Base-by-base conservation (phyloP, 2,797 vertebrate genomes). In the Merluccius polli region DNA sequence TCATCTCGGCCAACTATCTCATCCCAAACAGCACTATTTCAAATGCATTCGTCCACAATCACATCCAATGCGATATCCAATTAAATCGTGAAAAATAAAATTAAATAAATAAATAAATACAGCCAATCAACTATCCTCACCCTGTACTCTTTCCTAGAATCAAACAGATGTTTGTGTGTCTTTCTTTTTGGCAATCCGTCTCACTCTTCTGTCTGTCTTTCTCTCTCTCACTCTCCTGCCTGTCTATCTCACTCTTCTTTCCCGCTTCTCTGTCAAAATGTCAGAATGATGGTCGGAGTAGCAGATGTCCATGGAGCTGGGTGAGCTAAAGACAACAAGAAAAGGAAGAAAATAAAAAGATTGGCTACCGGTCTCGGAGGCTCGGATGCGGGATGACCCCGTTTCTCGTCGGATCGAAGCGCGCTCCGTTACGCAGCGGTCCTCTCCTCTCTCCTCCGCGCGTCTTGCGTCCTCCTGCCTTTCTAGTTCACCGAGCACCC, bases 361-460 rank as follows among this genome's bases (percentile, higher is more conserved):
- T n/a, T n/a, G n/a, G n/a, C n/a, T n/a, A n/a, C n/a, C 4, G 18
- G 59, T 71, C 75, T 87, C 82, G 35, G 79, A 84, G 88, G 87
- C n/a, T n/a, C n/a, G 87, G 89, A 86, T 92, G 89, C 90, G 85
- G 84, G 87, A 83, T 85, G 84, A 79, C 83, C 89, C 80, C 89
- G 79, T n/a, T 70, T 76, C 85, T 86, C 83, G 72, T 88, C 82
- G 83, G 85, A 83, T 69, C 78, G 79, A 86, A 86, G 88, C 82
- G 72, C 82, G 77, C 79, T 81, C 84, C 7, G 79, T 76, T 79
- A 82, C 80, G 76, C 79, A 75, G 69, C 41, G 80, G 71, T 81
- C 75, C 82, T 78, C 71, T 65, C 80, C 78, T 76, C 75, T 79
- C 79, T 86, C 82, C 85, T 79, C 32, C 35, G 38, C 30, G 74